Evolutionary conservation across 2,797 vertebrate genomes (phyloP).

Genomic region (Cephalopachus bancanus): DNA sequence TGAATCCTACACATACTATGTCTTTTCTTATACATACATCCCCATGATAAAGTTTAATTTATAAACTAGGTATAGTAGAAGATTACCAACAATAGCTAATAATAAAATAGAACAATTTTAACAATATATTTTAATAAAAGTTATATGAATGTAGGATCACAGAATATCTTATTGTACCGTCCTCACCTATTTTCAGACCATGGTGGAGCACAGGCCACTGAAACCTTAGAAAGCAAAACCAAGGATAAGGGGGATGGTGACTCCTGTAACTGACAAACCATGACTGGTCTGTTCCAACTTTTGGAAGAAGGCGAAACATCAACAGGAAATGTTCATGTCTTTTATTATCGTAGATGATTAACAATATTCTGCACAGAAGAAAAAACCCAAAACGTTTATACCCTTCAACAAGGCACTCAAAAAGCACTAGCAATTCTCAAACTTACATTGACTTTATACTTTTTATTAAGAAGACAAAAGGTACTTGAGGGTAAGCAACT

Average conservation of each 20-base stretch:
- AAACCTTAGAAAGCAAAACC: neutral
- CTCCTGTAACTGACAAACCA: neutral
- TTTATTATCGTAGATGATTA: constrained; percentile 10
- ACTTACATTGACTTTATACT: neutral
- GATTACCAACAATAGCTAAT: neutral
- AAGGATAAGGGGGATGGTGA: neutral
- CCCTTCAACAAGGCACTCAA: neutral
- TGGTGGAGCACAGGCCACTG: neutral
- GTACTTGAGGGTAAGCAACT: neutral
- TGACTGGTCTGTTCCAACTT: neutral
- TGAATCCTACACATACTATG: neutral
- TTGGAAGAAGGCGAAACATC: constrained; percentile 21
- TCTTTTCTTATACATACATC: neutral
- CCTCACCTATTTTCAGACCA: neutral
- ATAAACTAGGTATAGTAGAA: neutral
- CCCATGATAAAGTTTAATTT: neutral
- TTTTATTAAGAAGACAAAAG: neutral
- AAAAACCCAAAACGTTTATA: neutral
- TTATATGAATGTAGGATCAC: neutral
- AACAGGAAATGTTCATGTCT: neutral
- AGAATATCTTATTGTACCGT: neutral
- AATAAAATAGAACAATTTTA: neutral
- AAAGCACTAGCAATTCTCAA: neutral
- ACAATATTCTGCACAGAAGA: neutral
- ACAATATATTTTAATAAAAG: neutral